Evolutionary conservation across 2,113 vertebrate genomes (phyloP).

Genomic region (Oreochromis spilurus): DNA sequence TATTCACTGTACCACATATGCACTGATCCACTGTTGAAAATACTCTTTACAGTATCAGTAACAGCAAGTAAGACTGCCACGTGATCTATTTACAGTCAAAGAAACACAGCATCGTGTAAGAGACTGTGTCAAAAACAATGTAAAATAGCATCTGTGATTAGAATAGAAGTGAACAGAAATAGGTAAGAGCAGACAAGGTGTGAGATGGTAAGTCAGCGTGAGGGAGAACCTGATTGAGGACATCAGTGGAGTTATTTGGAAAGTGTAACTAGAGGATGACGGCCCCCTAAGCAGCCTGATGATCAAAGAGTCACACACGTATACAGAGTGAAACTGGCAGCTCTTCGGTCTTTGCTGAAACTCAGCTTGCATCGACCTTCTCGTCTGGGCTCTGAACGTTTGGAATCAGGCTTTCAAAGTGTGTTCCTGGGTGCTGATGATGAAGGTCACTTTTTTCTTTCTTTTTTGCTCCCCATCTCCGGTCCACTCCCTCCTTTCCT

Average conservation of each 20-base stretch:
- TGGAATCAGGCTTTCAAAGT: neutral
- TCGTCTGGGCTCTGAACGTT: neutral
- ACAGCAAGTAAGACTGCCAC: neutral
- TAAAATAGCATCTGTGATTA: neutral
- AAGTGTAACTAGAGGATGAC: neutral
- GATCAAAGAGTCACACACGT: neutral
- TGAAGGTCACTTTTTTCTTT: conserved; percentile 1
- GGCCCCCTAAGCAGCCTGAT: neutral
- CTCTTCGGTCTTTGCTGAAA: neutral
- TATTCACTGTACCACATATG: neutral
- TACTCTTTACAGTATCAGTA: neutral
- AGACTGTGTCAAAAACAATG: neutral
- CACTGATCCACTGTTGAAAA: neutral
- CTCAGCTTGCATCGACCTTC: neutral
- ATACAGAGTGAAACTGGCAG: neutral
- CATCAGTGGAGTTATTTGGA: neutral
- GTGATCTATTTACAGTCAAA: neutral
- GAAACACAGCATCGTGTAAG: neutral
- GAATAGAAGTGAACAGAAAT: neutral
- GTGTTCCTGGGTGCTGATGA: neutral
- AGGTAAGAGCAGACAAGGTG: neutral
- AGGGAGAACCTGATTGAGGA: neutral
- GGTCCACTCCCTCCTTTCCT: neutral
- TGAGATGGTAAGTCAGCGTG: neutral
- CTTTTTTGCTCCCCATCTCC: neutral